These are phyloP conservation scores for Drosophila arizonae DNA, from an alignment of 1,140 invertebrate species.

Conservation along the genomic window DNA sequence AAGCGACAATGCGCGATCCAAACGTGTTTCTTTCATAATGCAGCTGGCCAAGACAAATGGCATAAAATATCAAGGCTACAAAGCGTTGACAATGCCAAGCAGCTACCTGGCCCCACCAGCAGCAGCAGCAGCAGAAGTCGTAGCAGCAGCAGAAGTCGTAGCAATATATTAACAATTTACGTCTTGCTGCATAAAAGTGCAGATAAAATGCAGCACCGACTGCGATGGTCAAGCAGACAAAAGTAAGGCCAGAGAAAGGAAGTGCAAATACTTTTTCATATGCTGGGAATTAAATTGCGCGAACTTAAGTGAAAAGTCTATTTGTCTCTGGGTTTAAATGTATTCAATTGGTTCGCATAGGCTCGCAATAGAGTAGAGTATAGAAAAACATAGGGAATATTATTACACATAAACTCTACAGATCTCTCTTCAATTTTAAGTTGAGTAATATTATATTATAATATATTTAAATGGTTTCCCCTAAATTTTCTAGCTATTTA, in stretches of 20 bases:
- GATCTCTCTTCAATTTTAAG: too few relatives aligned
- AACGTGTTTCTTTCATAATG: slow-evolving; percentile 23
- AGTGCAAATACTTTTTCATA: too few relatives aligned
- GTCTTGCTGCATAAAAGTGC: slow-evolving; percentile 1
- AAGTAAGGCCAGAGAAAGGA: background rate
- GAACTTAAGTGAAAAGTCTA: too few relatives aligned
- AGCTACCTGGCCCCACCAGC: slow-evolving; percentile 6
- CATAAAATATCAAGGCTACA: slow-evolving; percentile 24
- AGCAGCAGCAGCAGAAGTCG: background rate
- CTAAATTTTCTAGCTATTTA: too few relatives aligned
- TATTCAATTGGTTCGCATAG: too few relatives aligned
- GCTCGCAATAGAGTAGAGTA: too few relatives aligned
- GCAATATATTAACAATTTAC: slow-evolving; percentile 1
- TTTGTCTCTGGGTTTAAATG: too few relatives aligned
- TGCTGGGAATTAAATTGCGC: too few relatives aligned
- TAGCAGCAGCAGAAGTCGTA: background rate
- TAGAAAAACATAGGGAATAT: too few relatives aligned
- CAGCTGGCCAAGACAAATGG: slow-evolving; percentile 27
- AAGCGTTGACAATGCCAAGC: slow-evolving; percentile 21
- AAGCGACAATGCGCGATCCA: background rate
- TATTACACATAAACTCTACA: too few relatives aligned
- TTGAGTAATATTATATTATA: too few relatives aligned
- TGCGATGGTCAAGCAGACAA: background rate
- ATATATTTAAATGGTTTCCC: too few relatives aligned
- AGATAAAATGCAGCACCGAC: slow-evolving; percentile 11